Base-by-base conservation (phyloP, 2,113 vertebrate genomes). In the Anhinga anhinga region DNA sequence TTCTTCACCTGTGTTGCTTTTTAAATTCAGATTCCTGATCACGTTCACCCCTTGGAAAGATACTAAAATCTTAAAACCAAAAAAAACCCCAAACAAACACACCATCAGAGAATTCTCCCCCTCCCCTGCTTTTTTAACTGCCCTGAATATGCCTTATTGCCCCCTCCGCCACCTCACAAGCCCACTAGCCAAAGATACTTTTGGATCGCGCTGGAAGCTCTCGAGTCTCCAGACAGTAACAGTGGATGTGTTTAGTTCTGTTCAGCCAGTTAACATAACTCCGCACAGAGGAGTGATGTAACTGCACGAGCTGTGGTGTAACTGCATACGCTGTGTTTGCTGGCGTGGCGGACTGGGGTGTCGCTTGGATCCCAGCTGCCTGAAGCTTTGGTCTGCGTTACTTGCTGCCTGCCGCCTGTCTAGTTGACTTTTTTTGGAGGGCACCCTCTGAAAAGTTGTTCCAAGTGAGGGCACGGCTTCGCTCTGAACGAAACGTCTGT, bases 311-410 rank as follows among this genome's bases (percentile, higher is more conserved):
- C 61, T 53, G 61, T 7, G 63, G 18, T 44, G 50, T 47, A 66
- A 7, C 44, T 27, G 50, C 30, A 0, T 3, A 20, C 2, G 17
- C n/a, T 20, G 38, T 8, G 1, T 63, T 78, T n/a, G 30, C 16
- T 8, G 3, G 4, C 2, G 25, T 26, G 52, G 45, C 79, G n/a
- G 40, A 52, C 32, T 29, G 44, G 45, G 56, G 23, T 26, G 27
- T 79, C 52, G 66, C 74, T 45, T 10, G 44, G 38, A 29, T 65
- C 49, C 45, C 70, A 15, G 65, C n/a, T 58, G 55, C 59, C 49
- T 40, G 62, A 11, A 73, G 32, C 50, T 44, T 38, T 0, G 10
- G 21, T 72, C 38, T 71, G 59, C 1, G 5, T 16, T 78, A 25
- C 26, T 56, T 32, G 40, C 22, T 93, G 58, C 45, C 27, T 49